Evolutionary conservation across 1,140 invertebrate genomes (phyloP), one percentile per base, ranked within the genome.

Genomic region (Leptopilina clavipes): DNA sequence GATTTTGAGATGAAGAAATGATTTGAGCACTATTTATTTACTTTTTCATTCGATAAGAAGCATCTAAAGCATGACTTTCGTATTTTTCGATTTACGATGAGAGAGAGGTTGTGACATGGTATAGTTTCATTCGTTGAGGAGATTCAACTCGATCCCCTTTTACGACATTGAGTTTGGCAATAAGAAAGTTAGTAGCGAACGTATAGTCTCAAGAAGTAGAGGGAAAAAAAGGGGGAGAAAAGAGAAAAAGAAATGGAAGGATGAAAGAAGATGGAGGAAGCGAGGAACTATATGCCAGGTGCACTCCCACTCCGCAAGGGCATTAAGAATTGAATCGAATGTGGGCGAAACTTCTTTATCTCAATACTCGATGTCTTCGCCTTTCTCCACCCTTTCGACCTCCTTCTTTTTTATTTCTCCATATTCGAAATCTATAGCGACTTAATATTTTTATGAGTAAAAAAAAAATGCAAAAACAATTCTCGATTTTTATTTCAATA

Each of bases 131-230:
- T 71, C 7, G 43, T 48, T n/a, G 77, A 78, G 78, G 76, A 72
- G 78, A 83, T 83, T 81, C 81, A 74, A 89, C 85, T 82, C 85
- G 88, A 89, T 89, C 86, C 80, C 78, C 84, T 74, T 75, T 78
- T 83, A 79, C 82, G 85, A 85, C 83, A 84, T 87, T 87, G 84
- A 89, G 88, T 89, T 89, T 81, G 88, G 88, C 87, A 88, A 89
- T 89, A 89, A 89, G 86, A 89, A 89, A 89, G 82, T 89, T 89
- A 75, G 65, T 52, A 71, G 8, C 52, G 70, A 70, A 71, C 43
- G 37, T 40, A 40, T 40, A 40, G 75, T 22, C 48, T 70, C 45
- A 74, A 77, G 65, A 44, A 25, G 17, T n/a, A 40, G 31, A 9
- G 44, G 77, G 59, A 72, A 77, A 72, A 31, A 74, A 59, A 75